Percentiles rank a stretch among this genome's conserved stretches.
Conservation (phyloP, 2,888 invertebrate species). For the Ctena decussata region DNA sequence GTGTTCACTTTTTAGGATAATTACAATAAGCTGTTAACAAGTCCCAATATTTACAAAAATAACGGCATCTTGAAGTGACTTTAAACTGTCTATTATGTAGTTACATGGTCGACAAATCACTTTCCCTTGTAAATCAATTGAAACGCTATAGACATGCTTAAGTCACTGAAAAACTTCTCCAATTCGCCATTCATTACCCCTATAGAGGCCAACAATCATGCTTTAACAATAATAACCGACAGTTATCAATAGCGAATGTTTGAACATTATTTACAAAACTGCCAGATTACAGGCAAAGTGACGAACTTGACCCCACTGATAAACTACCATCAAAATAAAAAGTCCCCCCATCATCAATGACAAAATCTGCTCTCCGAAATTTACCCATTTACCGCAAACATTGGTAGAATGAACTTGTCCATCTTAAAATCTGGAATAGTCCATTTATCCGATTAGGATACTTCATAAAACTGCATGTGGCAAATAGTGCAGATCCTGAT, state of each 20-base stretch:
- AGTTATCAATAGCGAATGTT: slow-evolving; percentile 11
- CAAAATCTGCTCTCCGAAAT: not conserved
- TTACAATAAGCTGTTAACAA: too few species aligned
- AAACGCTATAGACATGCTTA: slow-evolving; percentile 10
- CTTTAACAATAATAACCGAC: slow-evolving; percentile 3
- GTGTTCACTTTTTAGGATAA: too few species aligned
- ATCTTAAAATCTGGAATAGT: too few species aligned
- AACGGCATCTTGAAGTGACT: slow-evolving; percentile 13
- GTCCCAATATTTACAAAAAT: too few species aligned
- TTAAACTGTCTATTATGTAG: slow-evolving; percentile 5
- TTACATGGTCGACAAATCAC: slow-evolving; percentile 16
- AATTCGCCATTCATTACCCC: slow-evolving; percentile 3
- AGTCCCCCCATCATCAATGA: slow-evolving; percentile 2
- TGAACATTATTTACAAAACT: slow-evolving; percentile 14
- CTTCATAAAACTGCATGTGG: too few species aligned
- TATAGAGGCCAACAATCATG: slow-evolving; percentile 4
- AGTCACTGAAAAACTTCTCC: slow-evolving; percentile 13
- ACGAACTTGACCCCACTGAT: slow-evolving; percentile 7
- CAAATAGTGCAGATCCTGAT: too few species aligned
- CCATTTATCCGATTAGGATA: too few species aligned
- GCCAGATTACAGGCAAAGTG: slow-evolving; percentile 2
- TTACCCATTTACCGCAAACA: too few species aligned
- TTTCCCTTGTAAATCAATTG: slow-evolving; percentile 4
- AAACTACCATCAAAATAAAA: slow-evolving; percentile 13
- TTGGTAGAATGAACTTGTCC: too few species aligned